phyloP scores from a whole-genome alignment of 64 coral and sea anemone genomes.

The Cladopsammia gracilis region DNA sequence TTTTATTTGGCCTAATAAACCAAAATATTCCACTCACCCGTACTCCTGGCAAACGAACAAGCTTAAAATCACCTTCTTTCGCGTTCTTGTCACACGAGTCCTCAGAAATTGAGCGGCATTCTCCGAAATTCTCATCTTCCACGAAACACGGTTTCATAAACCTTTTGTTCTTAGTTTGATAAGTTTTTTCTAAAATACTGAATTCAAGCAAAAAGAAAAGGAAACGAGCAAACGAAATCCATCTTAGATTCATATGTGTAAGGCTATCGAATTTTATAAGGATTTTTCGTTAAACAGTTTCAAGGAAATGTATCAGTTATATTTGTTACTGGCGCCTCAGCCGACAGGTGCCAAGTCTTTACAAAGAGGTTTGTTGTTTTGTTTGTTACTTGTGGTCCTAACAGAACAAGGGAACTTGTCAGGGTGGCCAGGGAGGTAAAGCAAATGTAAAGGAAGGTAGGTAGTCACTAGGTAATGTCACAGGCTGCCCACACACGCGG shows the following conservation, averaged over 20 bases:
- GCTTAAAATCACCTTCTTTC: background rate
- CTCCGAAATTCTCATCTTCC: background rate
- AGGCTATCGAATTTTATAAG: background rate
- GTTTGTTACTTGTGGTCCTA: too few relatives aligned
- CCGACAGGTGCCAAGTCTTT: too few relatives aligned
- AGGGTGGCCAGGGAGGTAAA: too few relatives aligned
- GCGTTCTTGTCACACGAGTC: background rate
- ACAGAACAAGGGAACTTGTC: too few relatives aligned
- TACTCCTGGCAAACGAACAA: slow-evolving; percentile 3
- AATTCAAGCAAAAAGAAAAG: background rate
- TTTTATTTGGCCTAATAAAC: background rate
- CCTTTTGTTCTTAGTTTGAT: background rate
- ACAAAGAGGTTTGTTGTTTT: too few relatives aligned
- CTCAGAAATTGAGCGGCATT: background rate
- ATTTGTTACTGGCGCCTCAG: too few relatives aligned
- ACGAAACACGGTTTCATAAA: slow-evolving; percentile 5
- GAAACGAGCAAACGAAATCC: background rate
- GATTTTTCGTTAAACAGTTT: too few relatives aligned
- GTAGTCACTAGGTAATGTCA: too few relatives aligned
- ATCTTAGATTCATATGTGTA: background rate
- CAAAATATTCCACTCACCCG: background rate
- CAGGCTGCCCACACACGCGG: too few relatives aligned
- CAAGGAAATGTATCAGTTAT: too few relatives aligned
- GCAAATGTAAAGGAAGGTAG: too few relatives aligned
- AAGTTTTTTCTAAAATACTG: background rate